phyloP scores from a whole-genome alignment of 2,113 vertebrate genomes.

The Tragelaphus scriptus region DNA sequence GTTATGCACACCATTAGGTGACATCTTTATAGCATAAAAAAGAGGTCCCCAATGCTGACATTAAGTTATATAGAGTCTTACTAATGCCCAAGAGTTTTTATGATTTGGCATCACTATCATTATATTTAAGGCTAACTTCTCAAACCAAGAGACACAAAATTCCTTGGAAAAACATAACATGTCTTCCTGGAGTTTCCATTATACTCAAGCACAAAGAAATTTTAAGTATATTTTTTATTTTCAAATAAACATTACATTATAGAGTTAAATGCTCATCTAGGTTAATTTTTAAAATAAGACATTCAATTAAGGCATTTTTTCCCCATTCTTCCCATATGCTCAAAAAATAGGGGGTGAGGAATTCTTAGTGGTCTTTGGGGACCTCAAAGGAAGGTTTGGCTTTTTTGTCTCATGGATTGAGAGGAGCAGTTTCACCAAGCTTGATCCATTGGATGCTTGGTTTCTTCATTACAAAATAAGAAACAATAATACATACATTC shows the following conservation, averaged over 20 bases:
- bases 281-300: not conserved
- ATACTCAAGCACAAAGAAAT: not conserved
- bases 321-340: not conserved
- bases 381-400: not conserved
- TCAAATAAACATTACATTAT: not conserved
- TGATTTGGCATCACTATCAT: not conserved
- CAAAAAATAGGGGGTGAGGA: not conserved
- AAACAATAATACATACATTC: accelerated
- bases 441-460: not conserved
- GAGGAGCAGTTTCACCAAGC: not conserved
- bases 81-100: not conserved
- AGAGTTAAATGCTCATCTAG: not conserved
- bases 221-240: not conserved
- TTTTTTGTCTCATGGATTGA: not conserved
- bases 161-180: not conserved
- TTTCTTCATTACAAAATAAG: not conserved
- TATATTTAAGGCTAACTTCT: not conserved
- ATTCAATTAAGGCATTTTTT: not conserved
- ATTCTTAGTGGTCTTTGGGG: not conserved
- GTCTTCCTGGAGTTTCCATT: not conserved
- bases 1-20: not conserved
- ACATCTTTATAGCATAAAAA: not conserved
- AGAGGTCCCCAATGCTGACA: not conserved
- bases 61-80: not conserved
- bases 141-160: not conserved